Evolutionary conservation across 2,888 invertebrate genomes (phyloP), one percentile per base, ranked within the genome.

Genomic region (Drosophila cognata): DNA sequence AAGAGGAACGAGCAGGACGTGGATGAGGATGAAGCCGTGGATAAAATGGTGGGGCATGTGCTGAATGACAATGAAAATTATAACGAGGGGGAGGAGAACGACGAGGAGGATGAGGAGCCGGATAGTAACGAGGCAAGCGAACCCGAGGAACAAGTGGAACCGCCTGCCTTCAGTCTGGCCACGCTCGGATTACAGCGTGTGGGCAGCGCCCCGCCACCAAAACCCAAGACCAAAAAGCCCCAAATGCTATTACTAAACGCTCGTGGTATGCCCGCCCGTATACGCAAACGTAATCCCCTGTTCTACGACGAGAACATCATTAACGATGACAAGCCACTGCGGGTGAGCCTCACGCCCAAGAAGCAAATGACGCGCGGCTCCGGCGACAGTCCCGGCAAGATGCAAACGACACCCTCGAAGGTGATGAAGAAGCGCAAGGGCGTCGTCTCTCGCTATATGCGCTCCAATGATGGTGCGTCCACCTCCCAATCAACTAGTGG

Each of bases 271-370:
- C 98, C 98, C 62, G 97, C 97, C 7, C 95, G 98, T 69, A 97
- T 98, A 80, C 95, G 98, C 36, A 98, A 98, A 93, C 97, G 97
- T 91, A 98, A 98, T 92, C 95, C 96, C 89, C 94, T 98, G 64
- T 98, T 98, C 92, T 98, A 96, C 93, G 98, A 98, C 92, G 98
- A 98, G 92, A 97, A 97, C 92, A 95, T 97, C 88, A 96, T 97
- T 28, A 97, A 97, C 91, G 96, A 96, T 75, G 95, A 96, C 51
- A 96, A 96, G 88, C 96, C 96, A 56, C 95, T 97, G 25, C 96
- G 96, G 18, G 89, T 92, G 65, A 92, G 91, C 18, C 58, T 93
- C 59, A 94, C 95, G 4, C 94, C 95, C 70, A 91, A 89, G 28
- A 92, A 92, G 67, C 28, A 70, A 87, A 25, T 70, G 10, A 61